Conservation (phyloP, 2,888 invertebrate genomes). For the Halictus ligatus region DNA sequence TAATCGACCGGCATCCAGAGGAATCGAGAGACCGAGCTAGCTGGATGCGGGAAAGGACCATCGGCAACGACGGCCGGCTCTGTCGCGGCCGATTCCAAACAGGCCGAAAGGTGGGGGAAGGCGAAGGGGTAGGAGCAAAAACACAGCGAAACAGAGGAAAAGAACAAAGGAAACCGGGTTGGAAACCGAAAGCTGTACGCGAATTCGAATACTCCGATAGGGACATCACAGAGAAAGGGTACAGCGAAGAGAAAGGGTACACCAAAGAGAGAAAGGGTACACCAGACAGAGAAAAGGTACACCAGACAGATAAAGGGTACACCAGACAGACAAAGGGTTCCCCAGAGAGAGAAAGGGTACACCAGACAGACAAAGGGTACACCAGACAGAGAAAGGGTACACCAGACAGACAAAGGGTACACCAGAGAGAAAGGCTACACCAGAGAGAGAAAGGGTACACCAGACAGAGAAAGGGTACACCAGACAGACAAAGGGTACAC, state of each 20-base stretch:
- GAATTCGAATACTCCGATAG: not conserved
- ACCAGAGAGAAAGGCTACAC: not conserved
- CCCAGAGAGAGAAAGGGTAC: no score
- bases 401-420: no score
- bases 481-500: no score
- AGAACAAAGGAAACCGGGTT: not conserved
- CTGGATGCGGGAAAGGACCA: not conserved
- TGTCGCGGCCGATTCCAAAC: not conserved
- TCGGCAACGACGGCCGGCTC: not conserved
- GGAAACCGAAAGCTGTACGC: not conserved
- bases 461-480: no score
- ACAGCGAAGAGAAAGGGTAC: not conserved
- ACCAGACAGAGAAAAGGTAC: not conserved
- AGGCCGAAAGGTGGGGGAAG: not conserved
- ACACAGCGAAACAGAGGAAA: not conserved
- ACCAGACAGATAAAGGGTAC: not conserved
- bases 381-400: not conserved
- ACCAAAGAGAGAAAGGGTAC: not conserved
- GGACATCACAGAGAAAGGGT: not conserved
- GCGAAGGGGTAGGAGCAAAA: not conserved
- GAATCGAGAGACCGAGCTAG: not conserved
- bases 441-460: not conserved
- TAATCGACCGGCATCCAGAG: conserved; percentile 5
- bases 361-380: not conserved
- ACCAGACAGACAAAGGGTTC: not conserved